A percentile compares a stretch with the other conserved stretches of the same genome.
Evolutionary conservation across 2,888 invertebrate species (phyloP).

Genomic region (Beris chalybata): DNA sequence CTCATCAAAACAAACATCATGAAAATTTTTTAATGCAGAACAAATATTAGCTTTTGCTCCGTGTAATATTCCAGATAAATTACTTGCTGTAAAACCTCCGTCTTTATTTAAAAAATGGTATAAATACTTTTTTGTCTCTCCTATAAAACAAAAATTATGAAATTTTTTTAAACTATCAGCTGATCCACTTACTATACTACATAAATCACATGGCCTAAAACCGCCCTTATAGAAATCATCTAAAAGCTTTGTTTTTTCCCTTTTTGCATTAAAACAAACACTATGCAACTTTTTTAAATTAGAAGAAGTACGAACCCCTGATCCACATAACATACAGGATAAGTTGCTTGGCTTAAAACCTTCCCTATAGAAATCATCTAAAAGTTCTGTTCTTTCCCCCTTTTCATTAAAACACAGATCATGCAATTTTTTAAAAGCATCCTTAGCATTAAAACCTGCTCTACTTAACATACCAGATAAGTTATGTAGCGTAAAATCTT

Average conservation of each 20-base stretch:
- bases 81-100: conserved; percentile 41
- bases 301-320: no score
- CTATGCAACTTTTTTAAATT: no score
- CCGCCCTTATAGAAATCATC: conserved; percentile 40
- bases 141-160: conserved; percentile 45
- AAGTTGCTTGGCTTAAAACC: no score
- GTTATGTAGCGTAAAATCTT: no score
- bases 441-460: no score
- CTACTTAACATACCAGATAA: no score
- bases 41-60: conserved; percentile 46
- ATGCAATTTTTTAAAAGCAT: no score
- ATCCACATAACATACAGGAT: no score
- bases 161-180: conserved; percentile 42
- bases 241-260: no score
- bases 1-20: conserved; percentile 46
- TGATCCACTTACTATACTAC: conserved; percentile 45
- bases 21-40: conserved; percentile 46
- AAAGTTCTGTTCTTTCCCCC: no score
- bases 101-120: conserved; percentile 41
- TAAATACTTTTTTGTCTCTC: conserved; percentile 45
- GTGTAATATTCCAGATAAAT: conserved; percentile 46
- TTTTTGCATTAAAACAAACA: no score
- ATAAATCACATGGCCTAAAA: conserved; percentile 42
- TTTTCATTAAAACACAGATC: no score
- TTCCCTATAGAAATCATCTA: conserved; percentile 44